Evolutionary conservation across 2,797 vertebrate genomes (phyloP), one percentile per base, ranked within the genome.

Genomic region (Catharus ustulatus): DNA sequence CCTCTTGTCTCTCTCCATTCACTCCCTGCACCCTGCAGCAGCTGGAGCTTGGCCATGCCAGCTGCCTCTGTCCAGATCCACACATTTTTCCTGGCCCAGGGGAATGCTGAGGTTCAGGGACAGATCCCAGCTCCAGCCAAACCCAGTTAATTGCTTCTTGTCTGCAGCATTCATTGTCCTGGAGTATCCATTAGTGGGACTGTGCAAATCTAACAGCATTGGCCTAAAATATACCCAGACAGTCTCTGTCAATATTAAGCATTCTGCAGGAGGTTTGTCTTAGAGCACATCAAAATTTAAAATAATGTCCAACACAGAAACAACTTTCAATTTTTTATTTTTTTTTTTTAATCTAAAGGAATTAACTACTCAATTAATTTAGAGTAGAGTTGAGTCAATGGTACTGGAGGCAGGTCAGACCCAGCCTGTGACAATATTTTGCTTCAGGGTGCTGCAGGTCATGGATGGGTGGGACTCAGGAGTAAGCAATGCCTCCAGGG

Each of bases 61-160:
- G 26, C 6, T 81, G 24, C 2, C 10, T 26, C 32, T 54, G 9
- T 12, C 45, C 3, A 2, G 30, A 81, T 18, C 21, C 55, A 66
- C 12, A 7, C 0, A 1, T 74, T 67, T 52, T 14, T 22, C 23
- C 6, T 1, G 0, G 6, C 9, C 15, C 75, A 15, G 1, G 6
- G 21, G 2, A 46, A 9, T 24, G 34, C 16, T 61, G 71, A 20
- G 1, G 30, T 12, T 63, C 45, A 59, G 79, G 22, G n/a, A 22
- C 45, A 78, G 58, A 89, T 27, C 48, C 34, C 32, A 63, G 42
- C 42, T 67, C 71, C 55, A 84, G 42, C 11, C 10, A 22, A 72
- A 68, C 8, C 10, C n/a, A 13, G 2, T 6, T 73, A 62, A 69
- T 20, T 49, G 10, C 8, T 82, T 51, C 68, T 84, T 43, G 22